Conservation (phyloP, 2,113 vertebrate species). For the Tapirus terrestris region DNA sequence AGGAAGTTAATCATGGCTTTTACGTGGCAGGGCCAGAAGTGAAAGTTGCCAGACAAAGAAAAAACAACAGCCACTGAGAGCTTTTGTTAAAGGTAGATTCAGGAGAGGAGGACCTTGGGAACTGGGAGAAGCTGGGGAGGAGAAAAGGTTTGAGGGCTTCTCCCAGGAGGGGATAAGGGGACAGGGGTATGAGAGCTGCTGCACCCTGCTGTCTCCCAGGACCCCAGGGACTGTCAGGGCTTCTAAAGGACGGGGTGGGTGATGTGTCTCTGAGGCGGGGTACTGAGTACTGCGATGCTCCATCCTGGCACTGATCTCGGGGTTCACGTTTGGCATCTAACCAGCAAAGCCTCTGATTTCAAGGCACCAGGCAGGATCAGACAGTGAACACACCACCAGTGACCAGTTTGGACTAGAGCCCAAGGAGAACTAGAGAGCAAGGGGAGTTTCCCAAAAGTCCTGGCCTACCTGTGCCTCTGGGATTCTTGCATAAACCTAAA, state of each 20-base stretch:
- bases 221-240: neutral
- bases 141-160: neutral
- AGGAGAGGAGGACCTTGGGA: neutral
- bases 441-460: neutral
- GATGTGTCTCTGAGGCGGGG: neutral
- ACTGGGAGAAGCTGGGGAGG: neutral
- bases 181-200: neutral
- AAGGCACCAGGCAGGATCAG: neutral
- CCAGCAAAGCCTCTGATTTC: neutral
- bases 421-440: neutral
- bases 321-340: neutral
- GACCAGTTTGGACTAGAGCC: neutral
- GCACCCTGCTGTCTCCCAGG: neutral
- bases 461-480: neutral
- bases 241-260: neutral
- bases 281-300: neutral
- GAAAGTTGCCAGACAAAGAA: constrained; percentile 34
- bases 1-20: constrained; percentile 47
- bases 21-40: constrained; percentile 15
- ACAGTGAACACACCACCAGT: too few species aligned
- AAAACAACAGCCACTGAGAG: neutral
- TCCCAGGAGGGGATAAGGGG: neutral
- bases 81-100: constrained; percentile 2
- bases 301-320: neutral
- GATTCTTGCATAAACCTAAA: neutral